Base-by-base conservation (phyloP, 53 echinoderm and acorn worm species). In the Stichopus horrens region DNA sequence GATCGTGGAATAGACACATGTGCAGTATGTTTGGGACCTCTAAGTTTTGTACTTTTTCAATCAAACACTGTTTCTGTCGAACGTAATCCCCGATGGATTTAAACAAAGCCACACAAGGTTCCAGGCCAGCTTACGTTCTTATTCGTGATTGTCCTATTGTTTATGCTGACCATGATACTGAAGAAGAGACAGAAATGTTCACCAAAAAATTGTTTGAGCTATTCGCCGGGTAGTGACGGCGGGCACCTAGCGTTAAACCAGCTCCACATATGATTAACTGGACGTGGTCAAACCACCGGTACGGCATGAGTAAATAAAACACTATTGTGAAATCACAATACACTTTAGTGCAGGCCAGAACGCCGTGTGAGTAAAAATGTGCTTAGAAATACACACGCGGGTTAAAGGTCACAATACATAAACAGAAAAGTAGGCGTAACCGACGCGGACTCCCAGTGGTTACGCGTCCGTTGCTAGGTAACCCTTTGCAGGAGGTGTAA, bases 1-100 rank as follows among this genome's bases (percentile, higher is more conserved):
- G 18, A 79, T 79, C 79, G 79, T 79, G 79, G 79, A 79, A 79
- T 79, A 79, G 52, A 79, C 75, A 18, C 14, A 79, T 55, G 55
- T 79, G 8, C 55, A 79, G 54, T 10, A 22, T 9, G 9, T 37
- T 21, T 11, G 75, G 9, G 37, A 37, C 37, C 37, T 37, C 37
- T 1, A 37, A 37, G 37, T 37, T 37, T 37, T 37, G 37, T 37
- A 37, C 37, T 37, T 37, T 37, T 37, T 37, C 37, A 37, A 37
- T 2, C 37, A 37, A 37, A 37, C 37, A 37, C 37, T 0, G 37
- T 37, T 37, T 37, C 37, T 37, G 2, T 37, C 37, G 37, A 37
- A 37, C 37, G 37, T 37, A 37, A 0, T 37, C 37, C 37, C 37
- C 37, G 37, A 37, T 37, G 37, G 37, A 37, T 37, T 37, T 37